These are phyloP conservation scores for Austrolebias charrua DNA, from an alignment of 2,797 vertebrate genomes.

Conservation along the genomic window DNA sequence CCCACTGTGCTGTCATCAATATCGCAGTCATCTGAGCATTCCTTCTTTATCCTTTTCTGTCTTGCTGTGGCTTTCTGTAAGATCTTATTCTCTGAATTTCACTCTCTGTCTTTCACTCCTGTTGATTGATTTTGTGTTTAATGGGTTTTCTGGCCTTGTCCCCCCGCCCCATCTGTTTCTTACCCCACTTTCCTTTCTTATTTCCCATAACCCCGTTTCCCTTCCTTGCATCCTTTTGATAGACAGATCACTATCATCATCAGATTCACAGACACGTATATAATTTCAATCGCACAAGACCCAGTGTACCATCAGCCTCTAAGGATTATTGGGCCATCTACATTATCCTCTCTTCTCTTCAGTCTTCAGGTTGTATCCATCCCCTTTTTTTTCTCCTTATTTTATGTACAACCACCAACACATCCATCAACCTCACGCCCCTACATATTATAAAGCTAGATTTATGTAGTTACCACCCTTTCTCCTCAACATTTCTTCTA, in stretches of 20 bases:
- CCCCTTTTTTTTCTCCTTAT: slow-evolving; percentile 53
- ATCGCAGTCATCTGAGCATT: slow-evolving; percentile 73
- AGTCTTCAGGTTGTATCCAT: slow-evolving; percentile 66
- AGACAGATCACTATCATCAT: slow-evolving; percentile 67
- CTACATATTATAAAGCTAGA: slow-evolving; percentile 51
- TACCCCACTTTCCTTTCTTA: slow-evolving; percentile 37
- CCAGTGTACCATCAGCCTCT: slow-evolving; percentile 68
- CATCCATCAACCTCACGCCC: slow-evolving; percentile 68
- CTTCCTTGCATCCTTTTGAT: slow-evolving; percentile 66
- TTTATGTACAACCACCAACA: slow-evolving; percentile 66
- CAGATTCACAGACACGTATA: slow-evolving; percentile 37
- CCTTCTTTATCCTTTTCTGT: slow-evolving; percentile 63
- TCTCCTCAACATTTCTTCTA: slow-evolving; percentile 33
- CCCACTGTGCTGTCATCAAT: slow-evolving; percentile 75
- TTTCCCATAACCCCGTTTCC: slow-evolving; percentile 62
- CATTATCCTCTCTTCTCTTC: slow-evolving; percentile 70
- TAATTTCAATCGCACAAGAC: slow-evolving; percentile 69
- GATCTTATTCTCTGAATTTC: slow-evolving; percentile 57
- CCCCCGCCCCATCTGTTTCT: not conserved
- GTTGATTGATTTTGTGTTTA: slow-evolving; percentile 76
- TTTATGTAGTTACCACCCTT: slow-evolving; percentile 42
- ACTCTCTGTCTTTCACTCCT: slow-evolving; percentile 26
- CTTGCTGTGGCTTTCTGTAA: slow-evolving; percentile 63
- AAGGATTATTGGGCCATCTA: slow-evolving; percentile 77
- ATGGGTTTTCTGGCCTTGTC: slow-evolving; percentile 66